A percentile compares a stretch with the other conserved stretches of the same genome.
These are phyloP conservation scores for Petrolisthes cinctipes DNA, from an alignment of 2,888 invertebrate genomes.

Conservation along the genomic window DNA sequence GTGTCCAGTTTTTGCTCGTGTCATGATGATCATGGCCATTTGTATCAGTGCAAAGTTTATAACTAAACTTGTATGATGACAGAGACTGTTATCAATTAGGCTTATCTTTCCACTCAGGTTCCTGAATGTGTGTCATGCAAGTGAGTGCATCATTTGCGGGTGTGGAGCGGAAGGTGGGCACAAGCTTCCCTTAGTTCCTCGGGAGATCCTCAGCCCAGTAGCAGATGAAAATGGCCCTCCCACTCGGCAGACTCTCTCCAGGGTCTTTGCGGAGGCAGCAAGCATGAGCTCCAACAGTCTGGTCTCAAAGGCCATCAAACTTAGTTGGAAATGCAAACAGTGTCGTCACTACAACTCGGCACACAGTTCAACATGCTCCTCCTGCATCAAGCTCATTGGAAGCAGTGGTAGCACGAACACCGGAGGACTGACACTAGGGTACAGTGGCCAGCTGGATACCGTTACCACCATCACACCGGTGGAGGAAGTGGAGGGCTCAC, in stretches of 20 bases:
- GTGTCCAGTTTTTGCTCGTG: no score
- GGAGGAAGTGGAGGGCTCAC: constrained; percentile 64
- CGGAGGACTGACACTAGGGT: constrained; percentile 27
- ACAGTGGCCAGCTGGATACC: constrained; percentile 34
- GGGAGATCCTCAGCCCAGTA: constrained; percentile 58
- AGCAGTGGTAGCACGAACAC: constrained; percentile 32
- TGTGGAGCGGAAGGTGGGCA: constrained; percentile 32
- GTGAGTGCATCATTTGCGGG: constrained; percentile 57
- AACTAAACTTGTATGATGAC: no score
- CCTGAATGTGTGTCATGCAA: constrained; percentile 56
- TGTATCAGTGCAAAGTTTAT: no score
- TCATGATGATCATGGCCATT: no score
- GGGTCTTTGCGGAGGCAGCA: constrained; percentile 52
- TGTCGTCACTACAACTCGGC: constrained; percentile 65
- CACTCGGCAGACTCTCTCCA: constrained; percentile 42
- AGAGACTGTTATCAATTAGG: no score
- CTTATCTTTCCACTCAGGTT: constrained; percentile 26
- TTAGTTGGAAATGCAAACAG: constrained; percentile 65
- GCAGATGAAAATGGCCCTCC: constrained; percentile 51
- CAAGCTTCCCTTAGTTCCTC: constrained; percentile 49
- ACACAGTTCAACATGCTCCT: constrained; percentile 64
- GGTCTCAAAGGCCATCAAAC: constrained; percentile 57
- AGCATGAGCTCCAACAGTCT: constrained; percentile 61
- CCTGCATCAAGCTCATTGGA: constrained; percentile 60
- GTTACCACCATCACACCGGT: constrained; percentile 61